Conservation (phyloP, 2,113 vertebrate species). For the Carollia perspicillata region DNA sequence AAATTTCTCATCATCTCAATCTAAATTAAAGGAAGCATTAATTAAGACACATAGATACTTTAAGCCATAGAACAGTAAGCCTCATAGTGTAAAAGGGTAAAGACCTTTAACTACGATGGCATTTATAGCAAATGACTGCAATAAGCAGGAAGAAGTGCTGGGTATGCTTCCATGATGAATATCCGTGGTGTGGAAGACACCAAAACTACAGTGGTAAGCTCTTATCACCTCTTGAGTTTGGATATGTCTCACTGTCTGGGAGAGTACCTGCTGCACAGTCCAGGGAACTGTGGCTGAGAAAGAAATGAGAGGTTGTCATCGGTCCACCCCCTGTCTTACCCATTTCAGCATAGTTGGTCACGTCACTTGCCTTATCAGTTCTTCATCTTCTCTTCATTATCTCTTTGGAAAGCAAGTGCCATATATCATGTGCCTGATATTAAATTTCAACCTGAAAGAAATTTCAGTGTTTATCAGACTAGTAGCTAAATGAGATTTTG, state of each 20-base stretch:
- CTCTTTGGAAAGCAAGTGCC: conserved; percentile 19
- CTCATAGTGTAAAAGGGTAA: neutral
- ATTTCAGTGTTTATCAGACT: conserved; percentile 1
- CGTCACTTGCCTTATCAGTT: neutral
- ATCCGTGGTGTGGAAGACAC: conserved; percentile 25
- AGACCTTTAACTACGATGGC: neutral
- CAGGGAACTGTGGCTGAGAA: neutral
- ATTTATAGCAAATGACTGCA: neutral
- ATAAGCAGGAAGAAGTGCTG: neutral
- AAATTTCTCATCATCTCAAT: neutral
- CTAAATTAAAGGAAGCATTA: neutral
- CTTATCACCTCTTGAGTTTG: conserved; percentile 26
- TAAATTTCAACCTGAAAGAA: conserved; percentile 37
- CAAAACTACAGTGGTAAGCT: conserved; percentile 42
- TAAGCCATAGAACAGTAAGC: neutral
- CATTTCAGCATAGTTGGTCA: neutral
- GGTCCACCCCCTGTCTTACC: neutral
- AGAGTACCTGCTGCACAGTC: conserved; percentile 4
- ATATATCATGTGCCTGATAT: neutral
- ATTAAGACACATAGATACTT: neutral
- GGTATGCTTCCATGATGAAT: conserved; percentile 21
- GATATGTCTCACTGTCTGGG: neutral
- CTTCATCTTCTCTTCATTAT: conserved; percentile 37
- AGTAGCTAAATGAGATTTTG: conserved; percentile 15
- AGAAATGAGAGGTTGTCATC: conserved; percentile 12